Conservation (phyloP, 2,113 vertebrate species). For the Cariama cristata region DNA sequence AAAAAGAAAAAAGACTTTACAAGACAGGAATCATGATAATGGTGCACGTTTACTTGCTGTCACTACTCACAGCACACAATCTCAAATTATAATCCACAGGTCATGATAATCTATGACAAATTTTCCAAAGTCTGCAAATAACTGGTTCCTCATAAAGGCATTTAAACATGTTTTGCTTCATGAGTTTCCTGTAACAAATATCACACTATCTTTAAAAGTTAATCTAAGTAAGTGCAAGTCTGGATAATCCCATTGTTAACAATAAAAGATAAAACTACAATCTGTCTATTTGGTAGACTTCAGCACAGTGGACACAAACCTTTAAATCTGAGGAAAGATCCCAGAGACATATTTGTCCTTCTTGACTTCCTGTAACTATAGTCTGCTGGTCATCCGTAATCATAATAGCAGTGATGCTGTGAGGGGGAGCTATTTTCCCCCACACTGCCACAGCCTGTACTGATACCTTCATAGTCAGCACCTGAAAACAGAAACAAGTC, state of each 20-base stretch:
- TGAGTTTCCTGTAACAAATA: not conserved
- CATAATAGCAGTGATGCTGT: conserved; percentile 82
- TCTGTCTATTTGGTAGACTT: not conserved
- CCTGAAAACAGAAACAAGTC: conserved; percentile 19
- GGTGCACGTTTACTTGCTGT: not conserved
- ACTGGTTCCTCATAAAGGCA: not conserved
- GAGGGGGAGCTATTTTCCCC: conserved; percentile 78
- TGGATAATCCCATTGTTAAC: not conserved
- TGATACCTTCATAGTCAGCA: conserved; percentile 56
- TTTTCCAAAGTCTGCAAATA: not conserved
- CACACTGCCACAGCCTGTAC: conserved; percentile 74
- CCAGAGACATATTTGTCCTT: conserved; percentile 86
- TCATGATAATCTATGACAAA: not conserved
- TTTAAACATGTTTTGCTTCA: not conserved
- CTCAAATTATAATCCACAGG: not conserved
- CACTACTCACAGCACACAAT: not conserved
- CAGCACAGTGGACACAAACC: conserved; percentile 55
- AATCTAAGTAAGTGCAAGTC: not conserved
- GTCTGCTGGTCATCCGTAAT: conserved; percentile 83
- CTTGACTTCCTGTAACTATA: conserved; percentile 81
- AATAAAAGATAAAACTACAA: not conserved
- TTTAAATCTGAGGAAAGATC: conserved; percentile 78
- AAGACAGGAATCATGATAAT: not conserved
- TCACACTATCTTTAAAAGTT: not conserved
- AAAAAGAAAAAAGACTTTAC: not conserved